These are phyloP conservation scores for Phragmatobia fuliginosa DNA, from an alignment of 2,888 invertebrate genomes.

Conservation along the genomic window DNA sequence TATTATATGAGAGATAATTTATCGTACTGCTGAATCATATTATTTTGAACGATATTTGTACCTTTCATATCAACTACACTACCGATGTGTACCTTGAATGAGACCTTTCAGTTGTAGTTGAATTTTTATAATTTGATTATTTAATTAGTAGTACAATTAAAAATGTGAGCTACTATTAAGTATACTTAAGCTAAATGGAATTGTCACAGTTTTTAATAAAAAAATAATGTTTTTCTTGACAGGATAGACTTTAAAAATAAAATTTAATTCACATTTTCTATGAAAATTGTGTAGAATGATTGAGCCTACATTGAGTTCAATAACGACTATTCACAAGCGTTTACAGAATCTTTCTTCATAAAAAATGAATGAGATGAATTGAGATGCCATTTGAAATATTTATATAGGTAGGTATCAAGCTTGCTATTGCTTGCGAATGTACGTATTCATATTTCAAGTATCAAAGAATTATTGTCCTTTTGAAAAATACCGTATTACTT, in stretches of 20 bases:
- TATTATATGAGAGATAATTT: background rate
- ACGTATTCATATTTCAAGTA: background rate
- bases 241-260: background rate
- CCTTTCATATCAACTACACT: background rate
- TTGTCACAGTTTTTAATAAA: background rate
- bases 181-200: background rate
- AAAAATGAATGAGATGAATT: background rate
- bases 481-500: background rate
- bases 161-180: background rate
- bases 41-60: background rate
- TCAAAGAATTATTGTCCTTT: background rate
- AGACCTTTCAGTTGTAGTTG: too few relatives aligned
- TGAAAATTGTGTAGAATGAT: background rate
- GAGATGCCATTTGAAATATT: background rate
- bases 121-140: background rate
- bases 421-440: conserved; percentile 3
- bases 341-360: background rate
- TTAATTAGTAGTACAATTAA: too few relatives aligned
- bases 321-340: conserved; percentile 1
- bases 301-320: background rate
- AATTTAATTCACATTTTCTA: background rate
- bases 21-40: background rate
- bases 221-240: background rate
- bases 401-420: background rate
- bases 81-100: background rate